Evolutionary conservation across 2,888 invertebrate genomes (phyloP).

Genomic region (Platypus cylindrus): DNA sequence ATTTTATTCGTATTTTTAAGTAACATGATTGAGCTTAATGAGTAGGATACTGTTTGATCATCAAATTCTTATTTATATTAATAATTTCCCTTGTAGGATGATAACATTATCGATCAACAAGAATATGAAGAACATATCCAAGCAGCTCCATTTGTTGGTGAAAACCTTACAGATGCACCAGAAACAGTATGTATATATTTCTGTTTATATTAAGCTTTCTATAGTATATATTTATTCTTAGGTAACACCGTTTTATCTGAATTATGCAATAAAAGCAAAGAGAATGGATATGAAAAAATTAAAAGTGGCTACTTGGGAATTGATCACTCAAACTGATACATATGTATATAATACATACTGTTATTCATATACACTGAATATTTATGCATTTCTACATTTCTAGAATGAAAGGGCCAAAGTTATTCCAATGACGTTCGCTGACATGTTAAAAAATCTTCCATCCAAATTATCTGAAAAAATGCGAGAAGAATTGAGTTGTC

Average conservation of each 20-base stretch:
- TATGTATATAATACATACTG: too few species aligned
- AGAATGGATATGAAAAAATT: conserved; percentile 76
- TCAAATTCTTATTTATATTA: too few species aligned
- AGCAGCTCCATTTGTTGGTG: conserved; percentile 37
- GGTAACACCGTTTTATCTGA: conserved; percentile 61
- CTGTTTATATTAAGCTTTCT: background rate
- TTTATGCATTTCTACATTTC: too few species aligned
- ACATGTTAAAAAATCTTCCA: conserved; percentile 46
- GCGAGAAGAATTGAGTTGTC: conserved; percentile 60
- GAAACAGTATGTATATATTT: conserved; percentile 36
- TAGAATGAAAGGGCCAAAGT: conserved; percentile 5
- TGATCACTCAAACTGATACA: conserved; percentile 27
- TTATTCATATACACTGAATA: too few species aligned
- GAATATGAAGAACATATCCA: too few species aligned
- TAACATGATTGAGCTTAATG: too few species aligned
- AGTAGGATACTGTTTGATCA: too few species aligned
- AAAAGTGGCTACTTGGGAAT: conserved; percentile 61
- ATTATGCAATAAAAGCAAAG: conserved; percentile 72
- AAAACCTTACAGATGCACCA: conserved; percentile 54
- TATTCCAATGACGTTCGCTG: conserved; percentile 37
- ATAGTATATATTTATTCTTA: conserved; percentile 24
- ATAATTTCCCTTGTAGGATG: too few species aligned
- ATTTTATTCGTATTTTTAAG: too few species aligned
- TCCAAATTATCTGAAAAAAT: conserved; percentile 44
- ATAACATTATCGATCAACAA: too few species aligned